phyloP scores from a whole-genome alignment of 35 echinoderm and acorn worm species.

The Hemicentrotus pulcherrimus region DNA sequence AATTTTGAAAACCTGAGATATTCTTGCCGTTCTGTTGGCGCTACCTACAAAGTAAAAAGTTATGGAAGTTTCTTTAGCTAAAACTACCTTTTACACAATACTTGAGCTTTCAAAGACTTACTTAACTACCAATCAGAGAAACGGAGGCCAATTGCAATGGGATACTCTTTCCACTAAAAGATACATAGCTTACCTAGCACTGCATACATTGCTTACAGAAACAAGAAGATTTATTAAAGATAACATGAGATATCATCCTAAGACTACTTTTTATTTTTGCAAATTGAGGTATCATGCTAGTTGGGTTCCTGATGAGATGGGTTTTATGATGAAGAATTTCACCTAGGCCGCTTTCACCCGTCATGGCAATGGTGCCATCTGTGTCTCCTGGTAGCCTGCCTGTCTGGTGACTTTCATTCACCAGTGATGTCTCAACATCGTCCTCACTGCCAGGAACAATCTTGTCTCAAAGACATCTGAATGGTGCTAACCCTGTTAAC shows the following conservation, averaged over 20 bases:
- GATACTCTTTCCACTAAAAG: background rate
- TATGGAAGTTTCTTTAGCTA: background rate
- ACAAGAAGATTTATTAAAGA: background rate
- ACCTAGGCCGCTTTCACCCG: background rate
- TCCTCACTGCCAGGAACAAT: background rate
- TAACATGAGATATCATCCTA: background rate
- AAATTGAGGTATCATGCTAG: background rate
- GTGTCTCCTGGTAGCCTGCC: background rate
- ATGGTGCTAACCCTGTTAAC: background rate
- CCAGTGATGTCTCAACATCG: background rate
- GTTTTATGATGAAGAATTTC: background rate
- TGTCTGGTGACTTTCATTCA: background rate
- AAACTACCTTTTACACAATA: background rate
- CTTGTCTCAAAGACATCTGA: background rate
- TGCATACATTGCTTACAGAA: background rate
- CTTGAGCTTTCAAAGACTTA: background rate
- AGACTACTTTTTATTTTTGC: background rate
- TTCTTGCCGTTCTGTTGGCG: background rate
- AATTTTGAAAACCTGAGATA: conserved; percentile 5
- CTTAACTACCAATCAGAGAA: background rate
- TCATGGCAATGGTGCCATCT: background rate
- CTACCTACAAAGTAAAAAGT: conserved; percentile 1
- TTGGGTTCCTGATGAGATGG: background rate
- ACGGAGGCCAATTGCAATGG: background rate
- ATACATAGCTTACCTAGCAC: background rate